Conservation (phyloP, 2,113 vertebrate genomes). For the Ascaphus truei region DNA sequence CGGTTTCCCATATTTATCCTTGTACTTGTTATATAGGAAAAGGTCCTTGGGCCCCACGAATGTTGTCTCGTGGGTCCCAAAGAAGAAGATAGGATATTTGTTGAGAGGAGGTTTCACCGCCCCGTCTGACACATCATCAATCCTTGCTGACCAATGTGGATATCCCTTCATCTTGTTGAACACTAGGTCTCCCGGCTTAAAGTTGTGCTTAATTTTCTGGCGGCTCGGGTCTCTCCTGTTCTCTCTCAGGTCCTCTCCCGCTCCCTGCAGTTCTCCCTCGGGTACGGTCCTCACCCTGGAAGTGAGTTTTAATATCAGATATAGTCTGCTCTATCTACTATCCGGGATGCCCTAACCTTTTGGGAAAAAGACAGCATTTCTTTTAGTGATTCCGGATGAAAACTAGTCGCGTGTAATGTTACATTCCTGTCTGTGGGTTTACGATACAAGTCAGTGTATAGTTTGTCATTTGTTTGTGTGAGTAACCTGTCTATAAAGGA, state of each 20-base stretch:
- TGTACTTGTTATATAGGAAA: slow-evolving; percentile 91
- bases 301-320: too few relatives aligned
- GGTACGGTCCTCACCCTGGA: background rate
- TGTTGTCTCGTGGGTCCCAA: slow-evolving; percentile 89
- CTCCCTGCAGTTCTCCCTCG: background rate
- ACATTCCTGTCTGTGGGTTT: too few relatives aligned
- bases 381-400: too few relatives aligned
- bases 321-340: too few relatives aligned
- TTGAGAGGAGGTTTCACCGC: slow-evolving; percentile 95
- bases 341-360: too few relatives aligned
- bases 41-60: slow-evolving; percentile 95
- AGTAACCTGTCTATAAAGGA: too few relatives aligned
- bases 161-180: slow-evolving; percentile 78
- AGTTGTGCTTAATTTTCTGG: slow-evolving; percentile 72
- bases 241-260: slow-evolving; percentile 38
- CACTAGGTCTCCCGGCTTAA: slow-evolving; percentile 76
- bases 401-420: too few relatives aligned
- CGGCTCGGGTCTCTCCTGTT: slow-evolving; percentile 5
- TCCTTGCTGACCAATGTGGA: slow-evolving; percentile 82
- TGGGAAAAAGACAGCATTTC: too few relatives aligned
- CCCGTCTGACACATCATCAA: slow-evolving; percentile 92
- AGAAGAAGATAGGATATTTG: slow-evolving; percentile 98
- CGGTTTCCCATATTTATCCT: slow-evolving; percentile 91
- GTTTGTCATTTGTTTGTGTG: too few relatives aligned
- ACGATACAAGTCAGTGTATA: too few relatives aligned